Evolutionary conservation across 2,888 invertebrate genomes (phyloP).

Genomic region (Eupelmus urozonus): DNA sequence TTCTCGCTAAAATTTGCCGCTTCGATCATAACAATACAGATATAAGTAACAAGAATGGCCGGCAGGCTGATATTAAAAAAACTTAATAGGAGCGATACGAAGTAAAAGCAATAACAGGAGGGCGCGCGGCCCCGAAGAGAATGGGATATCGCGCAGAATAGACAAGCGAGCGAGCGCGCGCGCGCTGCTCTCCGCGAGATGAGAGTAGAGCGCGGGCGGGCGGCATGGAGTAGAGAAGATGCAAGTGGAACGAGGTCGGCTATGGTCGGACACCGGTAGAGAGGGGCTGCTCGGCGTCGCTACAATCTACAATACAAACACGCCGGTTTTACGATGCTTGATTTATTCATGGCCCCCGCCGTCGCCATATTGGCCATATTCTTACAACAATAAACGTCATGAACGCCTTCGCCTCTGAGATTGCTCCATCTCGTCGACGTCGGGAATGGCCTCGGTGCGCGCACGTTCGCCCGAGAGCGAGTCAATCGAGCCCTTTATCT

Average conservation of each 20-base stretch:
- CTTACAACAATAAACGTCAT: constrained; percentile 62
- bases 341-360: constrained; percentile 61
- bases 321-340: constrained; percentile 60
- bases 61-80: background rate
- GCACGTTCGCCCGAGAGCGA: background rate
- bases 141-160: background rate
- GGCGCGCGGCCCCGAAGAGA: background rate
- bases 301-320: constrained; percentile 56
- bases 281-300: background rate
- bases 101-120: background rate
- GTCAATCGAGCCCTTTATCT: too few species aligned
- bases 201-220: too few species aligned
- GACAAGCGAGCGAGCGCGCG: too few species aligned
- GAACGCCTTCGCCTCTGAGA: constrained; percentile 53
- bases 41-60: too few species aligned
- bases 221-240: background rate
- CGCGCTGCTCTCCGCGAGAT: too few species aligned
- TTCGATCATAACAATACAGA: too few species aligned
- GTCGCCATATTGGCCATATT: constrained; percentile 61
- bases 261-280: constrained; percentile 29
- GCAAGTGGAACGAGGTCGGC: constrained; percentile 43
- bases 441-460: constrained; percentile 18
- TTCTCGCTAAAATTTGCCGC: background rate
- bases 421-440: constrained; percentile 53
- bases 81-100: background rate